Conservation (phyloP, 2,797 vertebrate genomes). For the Holocentrus rufus region DNA sequence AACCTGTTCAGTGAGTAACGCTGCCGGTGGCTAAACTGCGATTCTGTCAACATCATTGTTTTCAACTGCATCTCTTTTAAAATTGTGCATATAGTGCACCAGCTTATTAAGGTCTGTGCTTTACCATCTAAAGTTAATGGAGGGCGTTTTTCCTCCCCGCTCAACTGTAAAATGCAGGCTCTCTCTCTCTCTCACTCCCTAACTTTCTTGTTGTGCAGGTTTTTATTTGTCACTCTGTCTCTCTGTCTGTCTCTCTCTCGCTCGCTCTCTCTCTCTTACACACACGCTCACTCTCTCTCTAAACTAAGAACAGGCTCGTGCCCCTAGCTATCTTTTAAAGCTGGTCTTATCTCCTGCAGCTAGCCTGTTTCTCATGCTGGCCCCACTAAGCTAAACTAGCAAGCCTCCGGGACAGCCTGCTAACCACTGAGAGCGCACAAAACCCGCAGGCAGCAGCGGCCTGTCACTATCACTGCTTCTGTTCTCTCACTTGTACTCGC, state of each 20-base stretch:
- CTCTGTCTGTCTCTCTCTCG: no score
- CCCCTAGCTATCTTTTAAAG: conserved; percentile 9
- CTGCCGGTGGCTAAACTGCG: conserved; percentile 30
- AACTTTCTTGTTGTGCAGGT: conserved; percentile 9
- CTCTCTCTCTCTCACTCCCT: background rate
- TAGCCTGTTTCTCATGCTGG: conserved; percentile 36
- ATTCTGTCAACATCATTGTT: conserved; percentile 29
- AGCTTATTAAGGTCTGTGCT: background rate
- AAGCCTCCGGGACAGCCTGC: conserved; percentile 25
- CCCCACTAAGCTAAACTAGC: conserved; percentile 43
- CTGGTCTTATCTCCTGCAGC: conserved; percentile 1
- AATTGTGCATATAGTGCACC: conserved; percentile 15
- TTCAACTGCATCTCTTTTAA: conserved; percentile 20
- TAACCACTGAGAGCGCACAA: conserved; percentile 31
- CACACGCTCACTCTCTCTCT: no score
- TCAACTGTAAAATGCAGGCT: background rate
- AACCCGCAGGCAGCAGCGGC: conserved; percentile 49
- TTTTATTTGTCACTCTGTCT: background rate
- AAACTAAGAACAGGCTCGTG: background rate
- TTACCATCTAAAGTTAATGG: conserved; percentile 16
- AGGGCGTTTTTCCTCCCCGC: conserved; percentile 10
- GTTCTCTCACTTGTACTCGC: conserved; percentile 1
- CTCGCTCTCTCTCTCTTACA: no score
- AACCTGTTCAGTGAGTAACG: conserved; percentile 54
- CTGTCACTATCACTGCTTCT: conserved; percentile 49